phyloP scores from a whole-genome alignment of 2,113 vertebrate genomes.

The Cryptomyrus ogoouensis region DNA sequence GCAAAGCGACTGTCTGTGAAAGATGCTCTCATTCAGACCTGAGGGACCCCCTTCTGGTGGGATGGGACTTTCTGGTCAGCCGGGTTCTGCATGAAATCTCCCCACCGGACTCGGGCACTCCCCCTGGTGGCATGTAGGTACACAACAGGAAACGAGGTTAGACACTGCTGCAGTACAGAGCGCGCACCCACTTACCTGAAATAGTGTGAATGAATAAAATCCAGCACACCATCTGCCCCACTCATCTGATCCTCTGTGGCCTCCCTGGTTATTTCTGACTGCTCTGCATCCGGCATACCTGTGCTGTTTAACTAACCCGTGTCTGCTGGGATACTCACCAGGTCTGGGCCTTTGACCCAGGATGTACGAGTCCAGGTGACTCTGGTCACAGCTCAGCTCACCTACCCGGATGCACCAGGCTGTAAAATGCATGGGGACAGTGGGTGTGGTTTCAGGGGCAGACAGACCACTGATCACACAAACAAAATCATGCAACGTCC shows the following conservation, averaged over 20 bases:
- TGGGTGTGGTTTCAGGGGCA: neutral
- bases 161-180: neutral
- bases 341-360: constrained; percentile 25
- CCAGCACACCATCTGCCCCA: neutral
- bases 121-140: constrained; percentile 21
- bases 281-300: neutral
- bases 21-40: constrained; percentile 36
- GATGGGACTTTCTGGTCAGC: constrained; percentile 4
- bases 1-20: neutral
- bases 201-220: neutral
- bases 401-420: constrained; percentile 21
- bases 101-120: neutral
- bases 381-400: constrained; percentile 25
- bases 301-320: neutral
- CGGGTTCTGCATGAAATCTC: constrained; percentile 12
- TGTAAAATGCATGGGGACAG: neutral
- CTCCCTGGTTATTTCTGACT: neutral
- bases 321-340: constrained; percentile 23
- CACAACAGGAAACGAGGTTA: neutral
- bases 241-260: neutral
- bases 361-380: constrained; percentile 33
- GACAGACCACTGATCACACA: neutral
- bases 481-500: neutral
- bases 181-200: neutral
- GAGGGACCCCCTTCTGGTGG: constrained; percentile 26